A percentile compares a stretch with the other conserved stretches of the same genome.
phyloP scores from a whole-genome alignment of 2,113 vertebrate species.

The Nothobranchius furzeri region DNA sequence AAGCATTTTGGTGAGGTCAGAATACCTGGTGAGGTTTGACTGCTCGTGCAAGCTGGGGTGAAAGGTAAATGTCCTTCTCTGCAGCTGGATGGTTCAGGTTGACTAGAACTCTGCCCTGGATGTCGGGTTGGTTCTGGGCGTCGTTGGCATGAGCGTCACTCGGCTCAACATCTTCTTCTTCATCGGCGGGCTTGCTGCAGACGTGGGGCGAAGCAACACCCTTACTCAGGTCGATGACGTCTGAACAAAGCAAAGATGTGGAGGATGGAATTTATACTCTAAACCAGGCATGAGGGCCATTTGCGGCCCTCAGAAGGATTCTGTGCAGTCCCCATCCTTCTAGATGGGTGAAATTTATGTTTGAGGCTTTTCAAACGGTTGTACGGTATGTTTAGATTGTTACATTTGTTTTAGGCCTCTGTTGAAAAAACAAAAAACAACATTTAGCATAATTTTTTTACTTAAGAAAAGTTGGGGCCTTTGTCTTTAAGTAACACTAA shows the following conservation, averaged over 20 bases:
- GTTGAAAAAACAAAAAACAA: too few species aligned
- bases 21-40: constrained; percentile 96
- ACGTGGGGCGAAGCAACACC: constrained; percentile 79
- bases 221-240: constrained; percentile 85
- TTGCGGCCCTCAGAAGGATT: too few species aligned
- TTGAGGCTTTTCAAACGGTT: too few species aligned
- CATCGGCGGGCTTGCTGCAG: constrained; percentile 81
- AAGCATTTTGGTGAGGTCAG: neutral
- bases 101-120: constrained; percentile 88
- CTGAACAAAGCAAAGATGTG: constrained; percentile 5
- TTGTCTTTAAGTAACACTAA: too few species aligned
- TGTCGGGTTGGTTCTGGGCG: constrained; percentile 85
- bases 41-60: constrained; percentile 86
- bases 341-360: too few species aligned
- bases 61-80: constrained; percentile 89
- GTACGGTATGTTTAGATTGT: too few species aligned
- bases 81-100: constrained; percentile 89
- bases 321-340: too few species aligned
- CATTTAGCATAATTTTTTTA: too few species aligned
- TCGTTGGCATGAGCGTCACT: constrained; percentile 88
- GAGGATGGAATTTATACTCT: neutral
- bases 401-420: too few species aligned
- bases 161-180: constrained; percentile 83
- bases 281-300: too few species aligned
- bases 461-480: too few species aligned